phyloP scores from a whole-genome alignment of 2,113 vertebrate species.

The human (Homo sapiens) region GRCh38 chr1:228832001-228832500 shows the following conservation, averaged over 20 bases:
- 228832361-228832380: background rate
- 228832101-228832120: background rate
- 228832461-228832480: background rate
- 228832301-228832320: background rate
- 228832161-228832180: background rate
- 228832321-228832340: background rate
- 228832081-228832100: background rate
- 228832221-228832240: background rate
- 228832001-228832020: background rate
- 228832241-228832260: fast-evolving
- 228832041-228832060: background rate
- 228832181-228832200: background rate
- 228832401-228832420: background rate
- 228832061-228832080: fast-evolving
- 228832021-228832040: background rate
- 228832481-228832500: background rate
- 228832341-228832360: background rate
- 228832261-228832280: background rate
- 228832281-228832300: background rate
- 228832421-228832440: too few relatives aligned
- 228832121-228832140: background rate
- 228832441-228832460: fast-evolving
- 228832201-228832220: background rate
- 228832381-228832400: background rate
- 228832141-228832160: background rate